Conservation (phyloP, 53 echinoderm and acorn worm species). For the Holothuria leucospilota region DNA sequence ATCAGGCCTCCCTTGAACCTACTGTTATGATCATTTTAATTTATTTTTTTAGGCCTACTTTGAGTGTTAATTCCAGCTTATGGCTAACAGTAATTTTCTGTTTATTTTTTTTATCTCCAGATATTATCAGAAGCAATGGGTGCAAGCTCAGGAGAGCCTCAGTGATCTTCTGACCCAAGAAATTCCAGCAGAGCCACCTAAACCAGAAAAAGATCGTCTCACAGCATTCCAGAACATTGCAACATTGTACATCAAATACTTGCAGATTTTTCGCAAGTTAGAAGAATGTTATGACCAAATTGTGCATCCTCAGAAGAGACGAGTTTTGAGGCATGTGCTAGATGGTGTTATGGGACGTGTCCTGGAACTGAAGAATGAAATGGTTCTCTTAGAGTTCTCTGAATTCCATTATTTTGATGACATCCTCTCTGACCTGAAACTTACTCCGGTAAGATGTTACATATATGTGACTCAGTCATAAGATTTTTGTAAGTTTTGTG, state of each 20-base stretch:
- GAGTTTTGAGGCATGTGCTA: conserved; percentile 88
- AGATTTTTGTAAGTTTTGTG: background rate
- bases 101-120: conserved; percentile 53
- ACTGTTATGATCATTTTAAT: too few species aligned
- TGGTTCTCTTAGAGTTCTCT: conserved; percentile 95
- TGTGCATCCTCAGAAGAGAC: conserved; percentile 96
- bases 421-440: conserved; percentile 95
- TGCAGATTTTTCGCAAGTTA: conserved; percentile 93
- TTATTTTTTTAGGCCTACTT: too few species aligned
- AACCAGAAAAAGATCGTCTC: conserved; percentile 94
- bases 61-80: too few species aligned
- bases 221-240: conserved; percentile 97
- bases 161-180: conserved; percentile 87
- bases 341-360: conserved; percentile 96
- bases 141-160: conserved; percentile 88
- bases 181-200: conserved; percentile 88
- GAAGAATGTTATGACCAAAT: conserved; percentile 98
- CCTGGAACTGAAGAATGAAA: conserved; percentile 96
- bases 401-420: conserved; percentile 99
- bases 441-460: conserved; percentile 87
- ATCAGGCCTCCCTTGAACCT: too few species aligned
- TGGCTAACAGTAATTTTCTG: too few species aligned
- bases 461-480: background rate
- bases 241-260: conserved; percentile 94
- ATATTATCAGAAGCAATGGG: conserved; percentile 93